phyloP scores from a whole-genome alignment of 2,888 invertebrate genomes.

The Macrostomum cliftonense region DNA sequence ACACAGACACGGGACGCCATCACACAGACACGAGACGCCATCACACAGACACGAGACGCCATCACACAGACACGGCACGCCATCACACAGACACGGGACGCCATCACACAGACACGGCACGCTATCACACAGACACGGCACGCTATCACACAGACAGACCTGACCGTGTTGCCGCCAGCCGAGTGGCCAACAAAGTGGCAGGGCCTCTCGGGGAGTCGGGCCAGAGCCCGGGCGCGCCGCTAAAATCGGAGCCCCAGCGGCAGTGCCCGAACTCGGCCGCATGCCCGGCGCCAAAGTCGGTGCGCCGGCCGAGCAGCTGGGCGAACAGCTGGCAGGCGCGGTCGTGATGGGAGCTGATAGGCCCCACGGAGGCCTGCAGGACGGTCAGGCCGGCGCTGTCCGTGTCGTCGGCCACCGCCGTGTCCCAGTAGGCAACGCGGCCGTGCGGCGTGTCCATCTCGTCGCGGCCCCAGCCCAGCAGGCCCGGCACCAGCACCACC shows the following conservation, averaged over 20 bases:
- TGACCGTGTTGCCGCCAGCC: constrained; percentile 5
- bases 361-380: background rate
- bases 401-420: background rate
- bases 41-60: no score
- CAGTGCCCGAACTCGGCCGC: background rate
- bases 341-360: constrained; percentile 8
- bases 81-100: no score
- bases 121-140: no score
- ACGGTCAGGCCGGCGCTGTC: constrained; percentile 2
- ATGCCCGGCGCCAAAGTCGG: constrained; percentile 6
- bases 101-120: no score
- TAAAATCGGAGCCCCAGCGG: constrained; percentile 8
- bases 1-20: no score
- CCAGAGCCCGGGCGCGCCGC: background rate
- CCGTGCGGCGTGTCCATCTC: background rate
- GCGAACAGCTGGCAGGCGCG: constrained; percentile 10
- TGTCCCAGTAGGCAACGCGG: constrained; percentile 5
- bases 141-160: background rate
- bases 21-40: no score
- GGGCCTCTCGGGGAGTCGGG: constrained; percentile 6
- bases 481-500: constrained; percentile 8
- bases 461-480: constrained; percentile 6
- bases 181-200: constrained; percentile 7
- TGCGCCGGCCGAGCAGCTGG: constrained; percentile 1
- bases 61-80: no score